phyloP scores from a whole-genome alignment of 2,797 vertebrate species.

The Gila robusta region DNA sequence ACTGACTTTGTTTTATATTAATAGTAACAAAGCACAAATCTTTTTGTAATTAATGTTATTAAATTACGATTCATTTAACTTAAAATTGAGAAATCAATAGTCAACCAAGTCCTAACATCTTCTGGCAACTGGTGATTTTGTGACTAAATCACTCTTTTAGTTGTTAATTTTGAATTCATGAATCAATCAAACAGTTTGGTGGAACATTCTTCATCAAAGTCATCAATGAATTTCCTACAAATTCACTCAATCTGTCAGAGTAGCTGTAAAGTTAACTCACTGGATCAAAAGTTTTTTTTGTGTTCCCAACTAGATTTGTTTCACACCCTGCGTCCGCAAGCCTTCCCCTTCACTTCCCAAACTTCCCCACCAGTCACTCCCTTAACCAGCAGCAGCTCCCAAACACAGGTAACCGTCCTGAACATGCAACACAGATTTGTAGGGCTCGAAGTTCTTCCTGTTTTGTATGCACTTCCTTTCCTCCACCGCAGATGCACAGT shows the following conservation, averaged over 20 bases:
- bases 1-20: neutral
- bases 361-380: slow-evolving; percentile 79
- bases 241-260: neutral
- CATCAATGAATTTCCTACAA: neutral
- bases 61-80: neutral
- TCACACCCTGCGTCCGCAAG: slow-evolving; percentile 84
- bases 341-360: slow-evolving; percentile 80
- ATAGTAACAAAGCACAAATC: neutral
- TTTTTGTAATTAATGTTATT: neutral
- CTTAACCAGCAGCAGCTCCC: slow-evolving; percentile 84
- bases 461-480: neutral
- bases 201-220: neutral
- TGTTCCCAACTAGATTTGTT: slow-evolving; percentile 87
- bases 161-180: neutral
- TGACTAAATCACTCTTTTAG: neutral
- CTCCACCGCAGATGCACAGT: neutral
- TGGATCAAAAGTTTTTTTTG: neutral
- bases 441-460: slow-evolving; percentile 39
- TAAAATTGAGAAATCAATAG: neutral
- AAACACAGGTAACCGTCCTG: slow-evolving; percentile 86
- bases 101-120: neutral
- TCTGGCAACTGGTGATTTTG: neutral
- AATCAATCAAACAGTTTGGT: slow-evolving; percentile 1
- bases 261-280: neutral
- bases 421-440: slow-evolving; percentile 54